Evolutionary conservation across 2,113 vertebrate species (phyloP), one percentile per base, ranked within the genome.

Genomic region (Salminus brasiliensis): DNA sequence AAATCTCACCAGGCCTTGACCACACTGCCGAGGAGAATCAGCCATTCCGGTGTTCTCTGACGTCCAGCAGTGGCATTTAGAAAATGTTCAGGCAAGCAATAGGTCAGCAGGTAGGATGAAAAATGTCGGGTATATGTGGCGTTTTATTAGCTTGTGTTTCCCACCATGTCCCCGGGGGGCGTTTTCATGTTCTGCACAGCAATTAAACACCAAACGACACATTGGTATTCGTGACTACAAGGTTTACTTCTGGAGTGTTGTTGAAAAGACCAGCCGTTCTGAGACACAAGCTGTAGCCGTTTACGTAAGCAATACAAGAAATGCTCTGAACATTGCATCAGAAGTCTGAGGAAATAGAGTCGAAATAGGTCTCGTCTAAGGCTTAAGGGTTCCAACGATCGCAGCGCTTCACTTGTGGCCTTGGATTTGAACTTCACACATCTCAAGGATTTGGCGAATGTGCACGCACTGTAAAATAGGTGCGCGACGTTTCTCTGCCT

Each of bases 331-430:
- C 53, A 12, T 21, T 49, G 47, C 47, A 49, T 21, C 47, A 63
- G 60, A 39, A 41, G 41, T 29, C 52, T 88, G 84, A 87, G 84
- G 84, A 91, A 89, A 88, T 72, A 85, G 43, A 87, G 79, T 74
- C 67, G 6, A 60, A 85, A 84, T 83, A 72, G 70, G 82, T 85
- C 81, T 86, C 84, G 85, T 90, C 89, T 91, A 92, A 91, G 91
- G 91, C 91, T 85, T 90, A 88, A 69, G 76, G 87, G 89, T 88
- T 89, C 52, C 23, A 11, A 55, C n/a, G 21, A 34, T 34, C 6
- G 32, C 2, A 15, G 21, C 21, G 32, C 60, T 34, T 34, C 29
- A 34, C 60, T 34, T 5, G 29, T 18, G 18, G 30, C 15, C 60
- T 32, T 63, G 60, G 30, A 32, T 21, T 18, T 34, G 60, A 21